These are phyloP conservation scores for Stenodema calcarata DNA, from an alignment of 2,888 invertebrate species.

Conservation along the genomic window DNA sequence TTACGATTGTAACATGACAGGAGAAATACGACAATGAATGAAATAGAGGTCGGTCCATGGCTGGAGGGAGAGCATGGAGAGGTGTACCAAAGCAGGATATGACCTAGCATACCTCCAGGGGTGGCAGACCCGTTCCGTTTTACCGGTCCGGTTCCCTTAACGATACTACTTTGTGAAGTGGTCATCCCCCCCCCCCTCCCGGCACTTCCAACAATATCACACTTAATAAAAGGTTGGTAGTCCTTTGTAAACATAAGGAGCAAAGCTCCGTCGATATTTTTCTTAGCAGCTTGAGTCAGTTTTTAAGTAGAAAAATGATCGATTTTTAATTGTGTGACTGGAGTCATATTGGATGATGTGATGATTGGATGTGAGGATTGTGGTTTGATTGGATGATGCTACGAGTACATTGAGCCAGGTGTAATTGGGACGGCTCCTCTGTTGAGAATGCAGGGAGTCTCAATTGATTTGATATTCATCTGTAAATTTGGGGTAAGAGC, in stretches of 20 bases:
- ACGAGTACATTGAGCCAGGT: background rate
- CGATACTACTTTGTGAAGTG: no score
- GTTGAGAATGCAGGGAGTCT: background rate
- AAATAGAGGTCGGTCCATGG: no score
- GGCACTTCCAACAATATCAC: no score
- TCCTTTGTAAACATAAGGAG: background rate
- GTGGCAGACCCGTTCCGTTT: no score
- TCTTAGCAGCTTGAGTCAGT: background rate
- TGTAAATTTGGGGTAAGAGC: background rate
- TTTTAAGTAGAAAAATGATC: background rate
- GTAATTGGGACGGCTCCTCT: background rate
- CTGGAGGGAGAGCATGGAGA: no score
- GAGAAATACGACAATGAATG: no score
- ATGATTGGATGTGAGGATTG: background rate
- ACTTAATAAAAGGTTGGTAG: slow-evolving; percentile 18
- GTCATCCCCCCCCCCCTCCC: no score
- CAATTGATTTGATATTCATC: background rate
- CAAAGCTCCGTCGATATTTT: slow-evolving; percentile 4
- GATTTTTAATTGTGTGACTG: background rate
- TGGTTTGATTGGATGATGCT: background rate
- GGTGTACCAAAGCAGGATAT: no score
- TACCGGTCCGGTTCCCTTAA: no score
- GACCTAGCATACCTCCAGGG: no score
- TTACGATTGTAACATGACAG: no score
- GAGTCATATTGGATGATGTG: no score